Conservation (phyloP, 1,140 invertebrate genomes). For the Drosophila mauritiana region DNA sequence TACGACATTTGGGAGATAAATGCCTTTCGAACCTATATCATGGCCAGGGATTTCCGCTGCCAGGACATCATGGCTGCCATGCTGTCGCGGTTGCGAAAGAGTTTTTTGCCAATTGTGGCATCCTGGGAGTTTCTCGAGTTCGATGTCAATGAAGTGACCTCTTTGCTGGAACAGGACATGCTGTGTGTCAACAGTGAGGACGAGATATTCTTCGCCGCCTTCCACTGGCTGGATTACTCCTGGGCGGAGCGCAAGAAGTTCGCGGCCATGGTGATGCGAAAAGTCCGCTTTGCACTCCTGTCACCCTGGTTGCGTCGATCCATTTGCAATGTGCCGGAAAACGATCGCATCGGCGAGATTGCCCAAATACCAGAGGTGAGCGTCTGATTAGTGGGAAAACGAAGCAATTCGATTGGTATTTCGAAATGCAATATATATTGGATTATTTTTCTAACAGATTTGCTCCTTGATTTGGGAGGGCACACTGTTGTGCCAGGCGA, state of each 20-base stretch:
- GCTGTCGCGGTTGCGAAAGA: conserved; percentile 10
- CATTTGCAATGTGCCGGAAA: conserved; percentile 13
- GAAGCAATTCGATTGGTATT: not conserved
- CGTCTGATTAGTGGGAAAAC: no score
- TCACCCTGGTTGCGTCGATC: conserved; percentile 36
- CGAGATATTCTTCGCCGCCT: conserved; percentile 45
- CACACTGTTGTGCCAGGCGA: not conserved
- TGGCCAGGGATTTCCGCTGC: not conserved
- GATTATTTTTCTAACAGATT: not conserved
- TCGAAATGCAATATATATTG: not conserved
- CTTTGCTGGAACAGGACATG: conserved; percentile 12
- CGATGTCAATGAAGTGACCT: conserved; percentile 13
- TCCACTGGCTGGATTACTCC: conserved; percentile 37
- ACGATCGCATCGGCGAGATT: not conserved
- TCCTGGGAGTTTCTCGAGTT: conserved; percentile 29
- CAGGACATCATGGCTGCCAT: conserved; percentile 31
- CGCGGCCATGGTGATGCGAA: conserved; percentile 1
- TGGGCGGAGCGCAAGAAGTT: conserved; percentile 17
- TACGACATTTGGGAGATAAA: conserved; percentile 19
- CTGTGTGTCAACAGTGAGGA: conserved; percentile 52
- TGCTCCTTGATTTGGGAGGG: not conserved
- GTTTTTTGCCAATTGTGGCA: conserved; percentile 35
- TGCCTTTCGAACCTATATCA: conserved; percentile 23
- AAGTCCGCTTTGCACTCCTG: conserved; percentile 17
- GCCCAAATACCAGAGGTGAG: conserved; percentile 13